Percentiles rank a stretch among this genome's conserved stretches.
phyloP scores from a whole-genome alignment of 2,888 invertebrate species.

The Diloba caeruleocephala region DNA sequence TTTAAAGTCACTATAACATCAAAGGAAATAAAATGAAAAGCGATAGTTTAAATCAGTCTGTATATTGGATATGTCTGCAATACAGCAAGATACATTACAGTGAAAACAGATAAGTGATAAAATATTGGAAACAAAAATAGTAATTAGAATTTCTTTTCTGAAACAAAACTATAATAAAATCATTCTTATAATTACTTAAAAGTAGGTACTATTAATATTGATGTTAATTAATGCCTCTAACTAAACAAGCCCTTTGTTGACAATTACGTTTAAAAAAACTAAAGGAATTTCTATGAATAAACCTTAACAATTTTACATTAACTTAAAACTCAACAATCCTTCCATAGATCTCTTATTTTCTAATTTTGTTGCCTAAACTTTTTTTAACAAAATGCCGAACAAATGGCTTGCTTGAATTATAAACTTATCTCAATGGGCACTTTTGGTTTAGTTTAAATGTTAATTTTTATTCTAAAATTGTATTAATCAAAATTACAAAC shows the following conservation, averaged over 20 bases:
- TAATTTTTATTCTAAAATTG: slow-evolving; percentile 87
- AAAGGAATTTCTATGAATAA: slow-evolving; percentile 79
- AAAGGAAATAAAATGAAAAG: slow-evolving; percentile 62
- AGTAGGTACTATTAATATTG: slow-evolving; percentile 83
- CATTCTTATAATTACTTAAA: slow-evolving; percentile 87
- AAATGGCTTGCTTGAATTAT: slow-evolving; percentile 85
- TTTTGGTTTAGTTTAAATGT: slow-evolving; percentile 89
- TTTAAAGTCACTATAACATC: too few relatives aligned
- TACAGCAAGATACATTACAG: slow-evolving; percentile 89
- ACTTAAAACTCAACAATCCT: slow-evolving; percentile 87
- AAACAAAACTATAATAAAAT: slow-evolving; percentile 88
- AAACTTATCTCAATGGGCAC: slow-evolving; percentile 90
- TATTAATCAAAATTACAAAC: slow-evolving; percentile 87
- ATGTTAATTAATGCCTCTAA: slow-evolving; percentile 88
- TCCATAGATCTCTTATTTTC: slow-evolving; percentile 85
- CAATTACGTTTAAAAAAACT: slow-evolving; percentile 82
- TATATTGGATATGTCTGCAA: slow-evolving; percentile 90
- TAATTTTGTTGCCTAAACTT: slow-evolving; percentile 88
- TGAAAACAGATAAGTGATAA: slow-evolving; percentile 89
- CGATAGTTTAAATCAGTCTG: slow-evolving; percentile 86
- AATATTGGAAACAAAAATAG: slow-evolving; percentile 89
- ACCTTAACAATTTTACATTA: slow-evolving; percentile 86
- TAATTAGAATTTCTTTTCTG: slow-evolving; percentile 88
- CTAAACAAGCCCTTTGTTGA: slow-evolving; percentile 84
- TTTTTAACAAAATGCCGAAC: slow-evolving; percentile 83